Evolutionary conservation across 2,888 invertebrate species (phyloP).

Genomic region (Cacoxenus indagator): DNA sequence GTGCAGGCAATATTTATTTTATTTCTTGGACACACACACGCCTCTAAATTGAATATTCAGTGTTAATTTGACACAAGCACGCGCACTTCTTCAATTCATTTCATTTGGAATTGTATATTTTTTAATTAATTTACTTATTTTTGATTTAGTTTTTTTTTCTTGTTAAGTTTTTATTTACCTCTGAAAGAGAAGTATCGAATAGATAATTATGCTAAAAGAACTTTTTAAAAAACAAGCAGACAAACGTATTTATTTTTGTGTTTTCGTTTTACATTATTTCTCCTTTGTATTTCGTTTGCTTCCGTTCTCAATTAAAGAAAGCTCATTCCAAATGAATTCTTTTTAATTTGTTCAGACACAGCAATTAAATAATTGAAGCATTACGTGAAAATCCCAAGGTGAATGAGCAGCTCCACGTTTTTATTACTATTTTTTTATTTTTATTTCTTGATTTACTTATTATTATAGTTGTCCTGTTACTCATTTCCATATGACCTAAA

Average conservation of each 20-base stretch:
- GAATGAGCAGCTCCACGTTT: too few species aligned
- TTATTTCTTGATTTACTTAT: neutral
- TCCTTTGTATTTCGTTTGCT: neutral
- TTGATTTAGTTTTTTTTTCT: neutral
- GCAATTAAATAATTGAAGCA: neutral
- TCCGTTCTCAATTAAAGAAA: neutral
- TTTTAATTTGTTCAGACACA: neutral
- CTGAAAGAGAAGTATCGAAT: neutral
- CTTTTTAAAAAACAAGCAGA: neutral
- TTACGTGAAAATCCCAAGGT: neutral
- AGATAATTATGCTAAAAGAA: neutral
- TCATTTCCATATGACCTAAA: too few species aligned
- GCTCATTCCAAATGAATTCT: neutral
- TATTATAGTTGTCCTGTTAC: too few species aligned
- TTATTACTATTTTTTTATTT: neutral
- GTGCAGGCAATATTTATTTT: neutral
- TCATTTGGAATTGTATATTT: too few species aligned
- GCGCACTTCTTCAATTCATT: neutral
- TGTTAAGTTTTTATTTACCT: neutral
- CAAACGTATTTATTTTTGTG: neutral
- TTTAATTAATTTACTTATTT: too few species aligned
- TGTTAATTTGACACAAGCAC: constrained; percentile 9
- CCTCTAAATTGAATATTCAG: neutral
- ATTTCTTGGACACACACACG: neutral
- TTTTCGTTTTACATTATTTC: neutral